phyloP scores from a whole-genome alignment of 2,797 vertebrate species.

The Gymnothorax javanicus region DNA sequence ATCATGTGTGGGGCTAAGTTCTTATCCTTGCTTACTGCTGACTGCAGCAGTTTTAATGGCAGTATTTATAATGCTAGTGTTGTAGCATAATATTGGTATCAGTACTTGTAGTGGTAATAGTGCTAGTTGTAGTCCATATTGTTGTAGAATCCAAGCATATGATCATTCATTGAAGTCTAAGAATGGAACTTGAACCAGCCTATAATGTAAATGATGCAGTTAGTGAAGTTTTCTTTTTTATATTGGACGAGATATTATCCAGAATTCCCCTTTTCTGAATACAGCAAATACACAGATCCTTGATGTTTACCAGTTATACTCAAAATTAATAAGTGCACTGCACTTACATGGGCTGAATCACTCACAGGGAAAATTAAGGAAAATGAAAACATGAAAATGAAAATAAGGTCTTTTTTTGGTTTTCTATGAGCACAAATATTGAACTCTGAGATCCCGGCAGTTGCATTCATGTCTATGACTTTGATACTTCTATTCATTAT shows the following conservation, averaged over 20 bases:
- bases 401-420: background rate
- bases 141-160: slow-evolving; percentile 4
- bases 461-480: background rate
- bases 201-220: background rate
- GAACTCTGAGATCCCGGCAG: background rate
- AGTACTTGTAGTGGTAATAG: background rate
- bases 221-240: background rate
- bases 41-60: background rate
- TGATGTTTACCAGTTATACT: background rate
- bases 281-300: background rate
- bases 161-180: background rate
- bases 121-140: background rate
- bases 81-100: background rate
- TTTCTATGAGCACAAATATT: slow-evolving; percentile 17
- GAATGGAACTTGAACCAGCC: background rate
- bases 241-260: background rate
- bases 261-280: background rate
- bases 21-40: slow-evolving; percentile 3
- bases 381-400: background rate
- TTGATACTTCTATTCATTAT: background rate
- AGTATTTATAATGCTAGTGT: background rate
- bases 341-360: background rate
- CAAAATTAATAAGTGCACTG: background rate
- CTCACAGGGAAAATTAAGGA: background rate
- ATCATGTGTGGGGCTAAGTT: background rate